phyloP scores from a whole-genome alignment of 2,888 invertebrate genomes.

The Pandemis corylana region DNA sequence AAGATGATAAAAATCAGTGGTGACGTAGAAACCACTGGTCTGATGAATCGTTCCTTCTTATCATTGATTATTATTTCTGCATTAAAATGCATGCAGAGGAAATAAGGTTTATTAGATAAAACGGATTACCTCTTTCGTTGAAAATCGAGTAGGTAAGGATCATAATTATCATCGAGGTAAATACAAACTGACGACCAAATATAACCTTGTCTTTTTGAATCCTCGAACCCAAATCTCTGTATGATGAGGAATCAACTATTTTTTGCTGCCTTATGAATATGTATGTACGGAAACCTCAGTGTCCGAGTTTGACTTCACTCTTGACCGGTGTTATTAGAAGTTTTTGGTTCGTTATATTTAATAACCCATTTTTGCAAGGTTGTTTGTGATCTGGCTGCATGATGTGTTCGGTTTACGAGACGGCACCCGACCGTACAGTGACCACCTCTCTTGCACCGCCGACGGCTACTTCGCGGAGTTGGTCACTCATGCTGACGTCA shows the following conservation, averaged over 20 bases:
- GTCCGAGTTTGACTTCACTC: no score
- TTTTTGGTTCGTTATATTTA: not conserved
- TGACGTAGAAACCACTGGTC: not conserved
- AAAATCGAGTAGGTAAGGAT: not conserved
- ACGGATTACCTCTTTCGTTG: not conserved
- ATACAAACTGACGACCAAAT: no score
- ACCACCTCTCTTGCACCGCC: constrained; percentile 64
- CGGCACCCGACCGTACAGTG: constrained; percentile 62
- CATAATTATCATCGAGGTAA: no score
- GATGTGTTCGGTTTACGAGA: constrained; percentile 73
- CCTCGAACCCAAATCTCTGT: no score
- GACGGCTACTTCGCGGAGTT: constrained; percentile 76
- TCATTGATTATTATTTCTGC: not conserved
- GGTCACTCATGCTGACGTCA: constrained; percentile 70
- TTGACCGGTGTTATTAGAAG: no score
- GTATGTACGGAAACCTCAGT: no score
- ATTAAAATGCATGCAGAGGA: not conserved
- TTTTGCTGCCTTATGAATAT: no score
- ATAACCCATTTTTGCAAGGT: constrained; percentile 49
- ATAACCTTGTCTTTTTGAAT: no score
- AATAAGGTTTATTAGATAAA: not conserved
- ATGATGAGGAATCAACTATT: no score
- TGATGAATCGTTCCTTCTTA: not conserved
- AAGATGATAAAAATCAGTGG: not conserved
- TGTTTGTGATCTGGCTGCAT: constrained; percentile 77